Evolutionary conservation across 2,113 vertebrate genomes (phyloP).

Genomic region (Hemiprocne comata): DNA sequence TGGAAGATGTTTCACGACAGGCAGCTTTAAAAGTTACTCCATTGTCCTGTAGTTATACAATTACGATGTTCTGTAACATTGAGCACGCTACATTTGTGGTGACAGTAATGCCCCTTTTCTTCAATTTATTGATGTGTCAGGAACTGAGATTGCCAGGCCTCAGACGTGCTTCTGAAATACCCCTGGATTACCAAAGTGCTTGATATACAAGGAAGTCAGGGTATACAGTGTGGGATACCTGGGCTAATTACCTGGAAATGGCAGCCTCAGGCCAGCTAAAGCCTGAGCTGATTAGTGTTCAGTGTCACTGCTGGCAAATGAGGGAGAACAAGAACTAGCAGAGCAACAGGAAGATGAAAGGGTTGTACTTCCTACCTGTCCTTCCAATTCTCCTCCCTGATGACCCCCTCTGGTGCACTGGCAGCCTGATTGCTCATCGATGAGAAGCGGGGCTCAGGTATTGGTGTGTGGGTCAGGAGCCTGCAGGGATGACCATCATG

Average conservation of each 20-base stretch:
- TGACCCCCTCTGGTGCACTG: not conserved
- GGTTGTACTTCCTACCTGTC: not conserved
- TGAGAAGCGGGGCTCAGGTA: rapidly evolving
- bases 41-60: not conserved
- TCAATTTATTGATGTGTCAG: not conserved
- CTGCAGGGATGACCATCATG: rapidly evolving
- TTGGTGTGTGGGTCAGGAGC: rapidly evolving
- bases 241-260: constrained; percentile 4
- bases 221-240: not conserved
- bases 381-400: not conserved
- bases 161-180: not conserved
- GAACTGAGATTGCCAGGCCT: not conserved
- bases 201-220: not conserved
- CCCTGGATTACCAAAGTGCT: not conserved
- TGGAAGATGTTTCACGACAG: not conserved
- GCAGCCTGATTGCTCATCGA: not conserved
- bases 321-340: not conserved
- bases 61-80: not conserved
- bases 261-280: not conserved
- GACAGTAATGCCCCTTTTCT: not conserved
- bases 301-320: not conserved
- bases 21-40: not conserved
- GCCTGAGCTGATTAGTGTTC: not conserved
- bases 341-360: not conserved
- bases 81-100: not conserved